Base-by-base conservation (phyloP, 2,797 vertebrate species). In the Fratercula arctica region DNA sequence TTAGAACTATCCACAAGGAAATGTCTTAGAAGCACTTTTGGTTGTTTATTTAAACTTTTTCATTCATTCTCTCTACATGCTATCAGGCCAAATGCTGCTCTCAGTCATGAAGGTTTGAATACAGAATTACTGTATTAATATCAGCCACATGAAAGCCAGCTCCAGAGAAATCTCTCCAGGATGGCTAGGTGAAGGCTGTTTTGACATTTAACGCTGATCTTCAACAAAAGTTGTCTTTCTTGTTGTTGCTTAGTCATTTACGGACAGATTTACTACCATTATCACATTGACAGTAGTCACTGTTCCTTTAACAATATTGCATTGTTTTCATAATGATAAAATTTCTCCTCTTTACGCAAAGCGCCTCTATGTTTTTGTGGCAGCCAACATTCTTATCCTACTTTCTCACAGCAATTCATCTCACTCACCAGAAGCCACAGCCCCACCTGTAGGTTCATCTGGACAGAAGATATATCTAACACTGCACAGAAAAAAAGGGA, bases 1-100 rank as follows among this genome's bases (percentile, higher is more conserved):
- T 91, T 92, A 86, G 90, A 95, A 91, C 87, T 94, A 53, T 90
- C 46, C 63, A 88, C 61, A 76, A 91, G 54, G 28, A 94, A 86
- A 88, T 61, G 29, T 69, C 53, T 92, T 88, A 86, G 66, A 89
- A 95, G 9, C 73, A 31, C 31, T 92, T 85, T 87, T 77, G 7
- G 11, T 48, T 85, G 51, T 87, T 95, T 92, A 74, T 90, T 91
- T 89, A 85, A 91, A 67, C 39, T 73, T 35, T 35, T 35, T 35
- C 35, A 35, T 35, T 35, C 35, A 35, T 35, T 35, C 37, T 14
- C 28, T 77, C 8, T 66, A 46, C n/a, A 26, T 61, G 31, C 14
- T 77, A n/a, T 83, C 14, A 61, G 59, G 39, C 26, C 63, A 87
- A 94, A 66, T 15, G 11, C 10, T 91, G 37, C 41, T 92, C 48